Evolutionary conservation across 2,888 invertebrate genomes (phyloP), one percentile per base, ranked within the genome.

Genomic region (Baccha elongata): DNA sequence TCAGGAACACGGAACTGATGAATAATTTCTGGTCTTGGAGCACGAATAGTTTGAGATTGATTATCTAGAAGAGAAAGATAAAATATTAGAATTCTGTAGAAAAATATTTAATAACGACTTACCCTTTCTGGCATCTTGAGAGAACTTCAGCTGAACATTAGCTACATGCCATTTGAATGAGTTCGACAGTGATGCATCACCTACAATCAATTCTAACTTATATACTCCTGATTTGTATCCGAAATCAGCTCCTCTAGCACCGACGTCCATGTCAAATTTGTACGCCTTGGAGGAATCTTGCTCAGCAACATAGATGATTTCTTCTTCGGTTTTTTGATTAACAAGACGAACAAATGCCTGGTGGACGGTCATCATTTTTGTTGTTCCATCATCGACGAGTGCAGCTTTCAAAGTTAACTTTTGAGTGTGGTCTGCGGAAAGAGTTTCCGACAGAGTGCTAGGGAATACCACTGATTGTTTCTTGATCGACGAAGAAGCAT

Each of bases 1-100:
- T 99, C 99, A 0, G 99, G 96, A 88, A 94, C 93, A 48, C 98
- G 95, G 94, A 99, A 99, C 91, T 93, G 91, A 92, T 99, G 99
- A 84, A 91, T 87, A 85, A 95, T 93, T 91, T 93, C 93, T 0
- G 93, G 92, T 85, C 92, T 92, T 2, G 92, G 89, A 1, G 92
- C 92, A 79, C 92, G 91, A n/a, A 85, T 73, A 5, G 86, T 80
- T 40, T 85, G 74, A 6, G 83, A 87, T 68, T 87, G 87, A 15
- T 85, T 65, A 50, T 87, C 88, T 88, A 79, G 81, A 58, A 74
- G 23, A n/a, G 1, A 32, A 5, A 52, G 11, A 67, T 46, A 11
- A 26, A 37, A 26, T 7, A n/a, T n/a, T n/a, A 46, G 5, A 17
- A 6, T n/a, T 0, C 23, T 8, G 11, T 2, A 35, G 8, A 48